Percentiles rank a stretch among this genome's conserved stretches.
Evolutionary conservation across 2,797 vertebrate genomes (phyloP).

Genomic region (Chaenodraco wilsoni): DNA sequence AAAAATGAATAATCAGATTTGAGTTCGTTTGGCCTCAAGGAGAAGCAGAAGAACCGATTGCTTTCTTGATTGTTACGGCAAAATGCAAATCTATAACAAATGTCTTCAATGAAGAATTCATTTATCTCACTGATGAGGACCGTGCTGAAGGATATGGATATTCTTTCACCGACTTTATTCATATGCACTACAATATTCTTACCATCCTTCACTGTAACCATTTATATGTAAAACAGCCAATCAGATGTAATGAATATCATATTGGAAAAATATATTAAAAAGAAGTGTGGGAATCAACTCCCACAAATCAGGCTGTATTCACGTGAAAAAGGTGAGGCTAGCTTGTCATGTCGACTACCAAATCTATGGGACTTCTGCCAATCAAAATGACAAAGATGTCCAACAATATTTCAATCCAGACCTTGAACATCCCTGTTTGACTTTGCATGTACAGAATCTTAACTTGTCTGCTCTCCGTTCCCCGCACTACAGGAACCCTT

Average conservation of each 20-base stretch:
- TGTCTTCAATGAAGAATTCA: slow-evolving; percentile 63
- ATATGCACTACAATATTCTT: slow-evolving; percentile 50
- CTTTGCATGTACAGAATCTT: slow-evolving; percentile 4
- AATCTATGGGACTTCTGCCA: slow-evolving; percentile 11
- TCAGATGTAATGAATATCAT: slow-evolving; percentile 45
- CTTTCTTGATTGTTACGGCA: slow-evolving; percentile 56
- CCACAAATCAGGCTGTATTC: slow-evolving; percentile 9
- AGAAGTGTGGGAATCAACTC: slow-evolving; percentile 27
- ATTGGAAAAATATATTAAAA: slow-evolving; percentile 57
- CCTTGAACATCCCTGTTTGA: slow-evolving; percentile 10
- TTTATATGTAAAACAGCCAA: slow-evolving; percentile 77
- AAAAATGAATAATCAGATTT: slow-evolving; percentile 59
- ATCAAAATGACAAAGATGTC: neutral
- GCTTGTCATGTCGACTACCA: neutral
- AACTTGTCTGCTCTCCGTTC: neutral
- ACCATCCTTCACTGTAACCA: slow-evolving; percentile 42
- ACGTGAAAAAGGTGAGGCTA: slow-evolving; percentile 10
- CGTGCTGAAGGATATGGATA: slow-evolving; percentile 44
- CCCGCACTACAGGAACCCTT: neutral
- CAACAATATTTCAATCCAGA: slow-evolving; percentile 24
- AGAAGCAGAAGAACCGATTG: slow-evolving; percentile 57
- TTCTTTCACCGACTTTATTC: slow-evolving; percentile 53
- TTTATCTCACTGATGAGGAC: slow-evolving; percentile 72
- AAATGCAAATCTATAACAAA: slow-evolving; percentile 71
- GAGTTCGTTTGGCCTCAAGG: slow-evolving; percentile 60